Evolutionary conservation across 2,113 vertebrate genomes (phyloP).

Genomic region (Phaethon lepturus): DNA sequence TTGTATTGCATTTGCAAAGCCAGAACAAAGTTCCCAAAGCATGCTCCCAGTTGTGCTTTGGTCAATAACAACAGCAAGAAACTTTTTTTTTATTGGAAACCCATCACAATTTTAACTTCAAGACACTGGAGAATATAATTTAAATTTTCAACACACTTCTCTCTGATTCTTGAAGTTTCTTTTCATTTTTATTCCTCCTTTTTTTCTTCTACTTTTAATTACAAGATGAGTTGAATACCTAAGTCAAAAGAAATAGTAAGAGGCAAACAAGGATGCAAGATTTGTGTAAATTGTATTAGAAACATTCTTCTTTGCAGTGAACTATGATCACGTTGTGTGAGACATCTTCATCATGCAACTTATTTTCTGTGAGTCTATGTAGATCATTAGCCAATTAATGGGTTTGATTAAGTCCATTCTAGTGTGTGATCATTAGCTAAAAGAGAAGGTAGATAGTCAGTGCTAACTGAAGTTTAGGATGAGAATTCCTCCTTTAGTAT

Average conservation of each 20-base stretch:
- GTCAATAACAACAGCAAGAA: not conserved
- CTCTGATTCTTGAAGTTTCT: not conserved
- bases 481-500: not conserved
- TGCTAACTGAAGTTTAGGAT: not conserved
- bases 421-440: not conserved
- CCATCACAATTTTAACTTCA: not conserved
- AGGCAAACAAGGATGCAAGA: not conserved
- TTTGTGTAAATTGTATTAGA: not conserved
- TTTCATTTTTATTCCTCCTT: not conserved
- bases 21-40: not conserved
- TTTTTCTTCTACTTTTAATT: not conserved
- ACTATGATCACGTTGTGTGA: fast-evolving
- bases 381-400: not conserved
- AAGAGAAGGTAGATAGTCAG: not conserved
- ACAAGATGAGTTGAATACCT: not conserved
- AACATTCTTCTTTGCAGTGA: not conserved
- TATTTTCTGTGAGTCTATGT: not conserved
- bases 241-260: not conserved
- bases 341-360: not conserved
- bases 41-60: fast-evolving
- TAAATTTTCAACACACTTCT: not conserved
- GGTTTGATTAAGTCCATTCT: not conserved
- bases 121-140: not conserved
- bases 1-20: not conserved
- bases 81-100: not conserved